Percentiles rank a stretch among this genome's conserved stretches.
phyloP scores from a whole-genome alignment of 2,797 vertebrate genomes.

The Dendrocincla fuliginosa region DNA sequence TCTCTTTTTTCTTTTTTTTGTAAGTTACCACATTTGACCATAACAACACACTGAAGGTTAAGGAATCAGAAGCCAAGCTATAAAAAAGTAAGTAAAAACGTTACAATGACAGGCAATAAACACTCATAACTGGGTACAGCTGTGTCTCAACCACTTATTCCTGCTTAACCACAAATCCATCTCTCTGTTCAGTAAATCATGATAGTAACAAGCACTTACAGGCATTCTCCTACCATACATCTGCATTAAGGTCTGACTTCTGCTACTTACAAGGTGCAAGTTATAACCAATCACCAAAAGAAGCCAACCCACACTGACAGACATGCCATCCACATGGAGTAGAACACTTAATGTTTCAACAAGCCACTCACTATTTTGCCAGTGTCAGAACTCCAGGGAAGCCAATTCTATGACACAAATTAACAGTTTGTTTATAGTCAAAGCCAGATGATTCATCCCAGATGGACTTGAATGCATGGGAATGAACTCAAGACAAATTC shows the following conservation, averaged over 20 bases:
- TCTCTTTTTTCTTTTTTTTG: too few relatives aligned
- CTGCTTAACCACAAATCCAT: not conserved
- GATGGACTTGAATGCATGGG: not conserved
- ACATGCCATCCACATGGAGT: fast-evolving
- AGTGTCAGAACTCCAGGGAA: not conserved
- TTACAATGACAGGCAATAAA: not conserved
- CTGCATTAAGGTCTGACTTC: not conserved
- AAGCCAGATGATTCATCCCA: not conserved
- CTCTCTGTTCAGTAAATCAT: not conserved
- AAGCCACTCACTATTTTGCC: not conserved
- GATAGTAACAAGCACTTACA: not conserved
- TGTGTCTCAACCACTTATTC: not conserved
- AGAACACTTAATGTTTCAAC: not conserved
- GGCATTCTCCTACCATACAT: not conserved
- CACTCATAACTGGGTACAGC: not conserved
- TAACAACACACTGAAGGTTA: not conserved
- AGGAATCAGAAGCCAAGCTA: not conserved
- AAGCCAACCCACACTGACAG: not conserved
- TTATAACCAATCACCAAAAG: not conserved
- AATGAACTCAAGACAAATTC: not conserved
- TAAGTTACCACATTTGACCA: not conserved
- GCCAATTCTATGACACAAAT: not conserved
- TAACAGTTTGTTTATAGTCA: not conserved
- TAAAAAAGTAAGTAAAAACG: not conserved
- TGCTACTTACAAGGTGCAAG: not conserved